Base-by-base conservation (phyloP, 2,797 vertebrate species). In the Podarcis lilfordi region DNA sequence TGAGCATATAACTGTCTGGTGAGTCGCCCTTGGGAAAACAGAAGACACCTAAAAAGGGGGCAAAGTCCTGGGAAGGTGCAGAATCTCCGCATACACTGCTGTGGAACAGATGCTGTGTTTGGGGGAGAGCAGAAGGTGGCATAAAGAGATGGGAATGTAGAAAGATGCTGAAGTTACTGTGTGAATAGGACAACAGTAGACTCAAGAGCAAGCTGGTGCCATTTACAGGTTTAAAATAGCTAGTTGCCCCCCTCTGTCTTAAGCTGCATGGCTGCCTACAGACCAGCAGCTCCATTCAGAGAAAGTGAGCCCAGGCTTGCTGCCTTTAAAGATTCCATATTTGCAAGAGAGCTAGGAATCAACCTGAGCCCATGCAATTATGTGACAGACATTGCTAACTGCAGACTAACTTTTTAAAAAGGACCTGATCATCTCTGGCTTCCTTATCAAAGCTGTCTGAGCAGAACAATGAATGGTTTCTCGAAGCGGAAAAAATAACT, bases 311-410 rank as follows among this genome's bases (percentile, higher is more conserved):
- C 32, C 50, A 15, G 0, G 0, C 0, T 29, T 19, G 37, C 76
- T 71, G 35, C 64, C 15, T 25, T 74, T 4, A 4, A 23, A 80
- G 0, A 35, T 0, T 10, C 27, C 0, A 61, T 5, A 0, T 3
- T 55, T 1, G 5, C 1, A n/a, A n/a, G n/a, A 35, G 10, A 15
- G 0, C 23, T 10, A 59, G 50, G 45, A 82, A 3, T 86, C 11
- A 43, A 8, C 2, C 0, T 0, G 17, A 64, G 29, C 23, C 6
- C 4, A 1, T 3, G 29, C 3, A 55, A 19, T 79, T 76, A 71
- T 35, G 45, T n/a, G 37, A 11, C 5, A 13, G 64, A 4, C 0
- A 0, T 15, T 55, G 5, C 0, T 0, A 0, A 82, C n/a, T 5
- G 5, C 79, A 25, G 80, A 68, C 29, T 59, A 25, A 0, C 11